Conservation (phyloP, 2,888 invertebrate genomes). For the Tipula confusa region DNA sequence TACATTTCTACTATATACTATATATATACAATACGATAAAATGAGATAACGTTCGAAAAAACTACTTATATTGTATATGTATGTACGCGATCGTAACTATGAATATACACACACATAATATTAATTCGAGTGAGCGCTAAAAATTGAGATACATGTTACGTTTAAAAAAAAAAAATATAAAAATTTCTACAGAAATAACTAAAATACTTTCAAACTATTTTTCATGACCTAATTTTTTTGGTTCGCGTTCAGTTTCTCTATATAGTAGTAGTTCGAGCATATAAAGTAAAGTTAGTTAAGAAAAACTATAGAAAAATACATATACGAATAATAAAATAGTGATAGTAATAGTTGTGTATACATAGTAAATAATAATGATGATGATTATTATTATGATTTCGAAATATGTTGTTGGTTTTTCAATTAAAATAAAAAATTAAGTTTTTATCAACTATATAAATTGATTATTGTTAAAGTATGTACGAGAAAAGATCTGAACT, state of each 20-base stretch:
- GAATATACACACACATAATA: neutral
- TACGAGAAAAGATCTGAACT: neutral
- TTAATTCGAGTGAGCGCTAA: neutral
- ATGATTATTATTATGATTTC: neutral
- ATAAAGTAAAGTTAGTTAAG: neutral
- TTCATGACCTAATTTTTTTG: slow-evolving; percentile 13
- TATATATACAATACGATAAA: neutral
- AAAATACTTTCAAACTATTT: slow-evolving; percentile 20
- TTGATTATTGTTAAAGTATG: neutral
- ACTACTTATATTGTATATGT: neutral
- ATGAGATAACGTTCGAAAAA: neutral
- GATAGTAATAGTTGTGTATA: slow-evolving; percentile 8
- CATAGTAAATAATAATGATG: neutral
- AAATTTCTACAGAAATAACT: neutral
- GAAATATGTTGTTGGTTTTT: slow-evolving; percentile 20
- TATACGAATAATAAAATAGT: neutral
- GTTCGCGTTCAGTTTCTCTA: slow-evolving; percentile 9
- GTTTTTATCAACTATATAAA: slow-evolving; percentile 20
- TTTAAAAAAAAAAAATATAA: no score
- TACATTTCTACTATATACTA: neutral
- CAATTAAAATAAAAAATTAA: neutral
- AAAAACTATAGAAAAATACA: slow-evolving; percentile 8
- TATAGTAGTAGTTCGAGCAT: neutral
- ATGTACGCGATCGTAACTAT: neutral
- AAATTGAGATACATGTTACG: slow-evolving; percentile 20